Percentiles rank a stretch among this genome's conserved stretches.
phyloP scores from a whole-genome alignment of 2,888 invertebrate genomes.

The Watsonalla binaria region DNA sequence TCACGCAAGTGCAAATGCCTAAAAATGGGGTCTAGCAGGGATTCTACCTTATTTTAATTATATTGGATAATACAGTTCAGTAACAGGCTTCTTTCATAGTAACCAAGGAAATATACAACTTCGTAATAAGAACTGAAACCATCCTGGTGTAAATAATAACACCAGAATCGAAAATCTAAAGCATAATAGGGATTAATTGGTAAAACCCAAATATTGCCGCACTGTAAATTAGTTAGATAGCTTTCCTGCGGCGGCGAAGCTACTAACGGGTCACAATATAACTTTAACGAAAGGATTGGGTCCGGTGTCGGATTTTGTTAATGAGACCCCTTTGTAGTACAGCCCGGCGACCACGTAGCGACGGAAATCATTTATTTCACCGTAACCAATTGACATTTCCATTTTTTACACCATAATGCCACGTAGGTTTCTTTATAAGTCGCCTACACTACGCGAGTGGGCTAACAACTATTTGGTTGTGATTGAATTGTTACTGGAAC shows the following conservation, averaged over 20 bases:
- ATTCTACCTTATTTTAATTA: no score
- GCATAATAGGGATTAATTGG: not conserved
- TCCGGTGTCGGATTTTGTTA: slow-evolving; percentile 63
- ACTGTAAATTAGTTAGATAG: slow-evolving; percentile 33
- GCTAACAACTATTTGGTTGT: slow-evolving; percentile 2
- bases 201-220: slow-evolving; percentile 14
- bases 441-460: slow-evolving; percentile 20
- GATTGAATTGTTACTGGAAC: not conserved
- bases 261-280: slow-evolving; percentile 49
- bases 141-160: no score
- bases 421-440: slow-evolving; percentile 45
- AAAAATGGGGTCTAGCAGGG: no score
- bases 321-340: slow-evolving; percentile 64
- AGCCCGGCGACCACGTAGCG: slow-evolving; percentile 39
- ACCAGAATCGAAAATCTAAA: no score
- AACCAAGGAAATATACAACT: no score
- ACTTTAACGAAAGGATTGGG: slow-evolving; percentile 75
- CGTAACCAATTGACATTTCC: slow-evolving; percentile 61
- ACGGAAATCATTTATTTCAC: slow-evolving; percentile 67
- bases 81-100: no score
- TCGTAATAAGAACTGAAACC: no score
- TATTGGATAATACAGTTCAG: no score
- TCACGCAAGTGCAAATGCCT: no score
- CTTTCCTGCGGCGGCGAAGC: slow-evolving; percentile 25
- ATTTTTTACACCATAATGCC: slow-evolving; percentile 41